phyloP scores from a whole-genome alignment of 2,797 vertebrate species.

The Setipinna tenuifilis region DNA sequence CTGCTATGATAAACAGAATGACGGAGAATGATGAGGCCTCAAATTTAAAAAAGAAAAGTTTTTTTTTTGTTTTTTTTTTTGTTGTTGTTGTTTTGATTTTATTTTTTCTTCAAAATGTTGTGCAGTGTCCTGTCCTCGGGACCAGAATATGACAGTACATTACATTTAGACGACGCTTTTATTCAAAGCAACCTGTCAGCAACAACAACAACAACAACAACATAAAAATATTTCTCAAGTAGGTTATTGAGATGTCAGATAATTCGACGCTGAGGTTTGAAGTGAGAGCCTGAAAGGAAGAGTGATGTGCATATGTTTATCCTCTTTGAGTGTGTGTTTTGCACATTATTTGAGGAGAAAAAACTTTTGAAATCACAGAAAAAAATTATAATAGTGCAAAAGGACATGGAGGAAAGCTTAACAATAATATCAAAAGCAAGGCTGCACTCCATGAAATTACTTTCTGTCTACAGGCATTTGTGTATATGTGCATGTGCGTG shows the following conservation, averaged over 20 bases:
- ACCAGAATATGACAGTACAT: background rate
- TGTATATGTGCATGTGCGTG: too few species aligned
- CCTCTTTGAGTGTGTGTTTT: background rate
- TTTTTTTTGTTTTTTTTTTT: too few species aligned
- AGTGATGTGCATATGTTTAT: background rate
- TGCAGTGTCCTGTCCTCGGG: background rate
- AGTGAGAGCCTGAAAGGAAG: background rate
- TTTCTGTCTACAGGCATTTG: too few species aligned
- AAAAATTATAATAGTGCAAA: background rate
- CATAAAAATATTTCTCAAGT: background rate
- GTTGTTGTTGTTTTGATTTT: background rate
- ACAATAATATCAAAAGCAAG: too few species aligned
- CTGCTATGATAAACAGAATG: background rate
- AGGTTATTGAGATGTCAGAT: background rate
- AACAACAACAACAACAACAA: too few species aligned
- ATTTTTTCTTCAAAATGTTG: background rate
- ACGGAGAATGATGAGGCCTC: too few species aligned
- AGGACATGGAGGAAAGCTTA: background rate
- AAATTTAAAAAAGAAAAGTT: too few species aligned
- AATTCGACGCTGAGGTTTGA: background rate
- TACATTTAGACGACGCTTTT: too few species aligned
- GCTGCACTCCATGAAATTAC: too few species aligned
- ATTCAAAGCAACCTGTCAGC: too few species aligned
- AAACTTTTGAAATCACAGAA: background rate
- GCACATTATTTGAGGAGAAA: background rate